These are phyloP conservation scores for Lophotis ruficrista DNA, from an alignment of 2,113 vertebrate species.

Conservation along the genomic window DNA sequence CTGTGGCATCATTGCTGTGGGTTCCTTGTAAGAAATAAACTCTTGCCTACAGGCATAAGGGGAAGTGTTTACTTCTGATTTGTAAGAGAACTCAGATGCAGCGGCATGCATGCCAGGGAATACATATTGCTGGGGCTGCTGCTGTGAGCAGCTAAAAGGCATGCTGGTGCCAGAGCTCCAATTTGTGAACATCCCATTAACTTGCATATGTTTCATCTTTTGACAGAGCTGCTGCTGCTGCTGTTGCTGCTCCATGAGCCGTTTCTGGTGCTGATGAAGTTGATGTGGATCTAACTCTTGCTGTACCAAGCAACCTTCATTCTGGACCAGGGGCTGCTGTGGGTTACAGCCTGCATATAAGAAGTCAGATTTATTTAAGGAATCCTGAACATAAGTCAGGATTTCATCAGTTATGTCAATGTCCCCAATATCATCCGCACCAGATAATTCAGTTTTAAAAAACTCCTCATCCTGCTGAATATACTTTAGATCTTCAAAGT, in stretches of 20 bases:
- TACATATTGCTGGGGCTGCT: conserved; percentile 64
- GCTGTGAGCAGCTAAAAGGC: conserved; percentile 64
- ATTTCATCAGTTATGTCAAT: conserved; percentile 82
- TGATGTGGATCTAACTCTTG: conserved; percentile 60
- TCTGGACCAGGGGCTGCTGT: conserved; percentile 58
- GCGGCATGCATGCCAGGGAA: conserved; percentile 62
- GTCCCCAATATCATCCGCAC: conserved; percentile 69
- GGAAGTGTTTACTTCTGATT: conserved; percentile 66
- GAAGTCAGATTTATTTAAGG: conserved; percentile 76
- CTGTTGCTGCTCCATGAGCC: conserved; percentile 48
- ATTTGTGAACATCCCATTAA: conserved; percentile 67
- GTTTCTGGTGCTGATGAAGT: conserved; percentile 63
- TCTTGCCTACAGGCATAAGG: conserved; percentile 71
- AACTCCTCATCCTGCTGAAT: conserved; percentile 82
- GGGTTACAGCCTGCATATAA: conserved; percentile 59
- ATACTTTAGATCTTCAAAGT: conserved; percentile 80
- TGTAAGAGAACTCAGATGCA: conserved; percentile 70
- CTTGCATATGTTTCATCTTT: conserved; percentile 80
- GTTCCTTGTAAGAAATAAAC: conserved; percentile 69
- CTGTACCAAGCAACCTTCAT: conserved; percentile 67
- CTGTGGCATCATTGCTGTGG: conserved; percentile 32
- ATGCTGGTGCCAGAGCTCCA: conserved; percentile 58
- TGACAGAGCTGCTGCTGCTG: conserved; percentile 80
- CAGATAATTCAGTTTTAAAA: conserved; percentile 72
- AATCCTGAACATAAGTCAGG: conserved; percentile 82